Percentiles rank a stretch among this genome's conserved stretches.
These are phyloP conservation scores for Physella acuta DNA, from an alignment of 1,140 invertebrate species.

Conservation along the genomic window DNA sequence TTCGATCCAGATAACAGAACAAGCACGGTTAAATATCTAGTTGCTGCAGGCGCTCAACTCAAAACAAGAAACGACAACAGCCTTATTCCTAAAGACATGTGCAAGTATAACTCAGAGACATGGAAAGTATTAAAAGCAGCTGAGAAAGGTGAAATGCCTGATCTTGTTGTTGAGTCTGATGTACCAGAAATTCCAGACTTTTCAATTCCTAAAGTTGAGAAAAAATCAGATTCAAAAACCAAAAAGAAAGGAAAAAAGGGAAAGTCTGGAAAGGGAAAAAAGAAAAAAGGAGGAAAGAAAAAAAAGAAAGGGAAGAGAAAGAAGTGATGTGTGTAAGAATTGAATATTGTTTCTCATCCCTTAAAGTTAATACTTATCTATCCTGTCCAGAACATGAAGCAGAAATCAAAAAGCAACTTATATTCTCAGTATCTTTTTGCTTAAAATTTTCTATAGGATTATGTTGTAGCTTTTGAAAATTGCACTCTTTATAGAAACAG, in stretches of 20 bases:
- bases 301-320: slow-evolving; percentile 32
- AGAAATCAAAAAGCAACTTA: too few relatives aligned
- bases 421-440: too few relatives aligned
- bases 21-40: slow-evolving; percentile 37
- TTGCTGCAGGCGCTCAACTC: slow-evolving; percentile 31
- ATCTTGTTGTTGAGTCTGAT: slow-evolving; percentile 38
- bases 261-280: slow-evolving; percentile 32
- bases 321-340: slow-evolving; percentile 10
- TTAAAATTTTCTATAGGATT: too few relatives aligned
- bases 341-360: too few relatives aligned
- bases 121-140: slow-evolving; percentile 35
- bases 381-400: too few relatives aligned
- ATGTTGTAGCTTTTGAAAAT: too few relatives aligned
- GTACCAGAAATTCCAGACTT: slow-evolving; percentile 40
- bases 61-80: slow-evolving; percentile 29
- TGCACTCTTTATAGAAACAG: too few relatives aligned
- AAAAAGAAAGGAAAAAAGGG: slow-evolving; percentile 27
- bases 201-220: slow-evolving; percentile 30
- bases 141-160: slow-evolving; percentile 37
- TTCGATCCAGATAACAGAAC: slow-evolving; percentile 33
- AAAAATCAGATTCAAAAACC: slow-evolving; percentile 27
- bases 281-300: slow-evolving; percentile 26
- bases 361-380: too few relatives aligned
- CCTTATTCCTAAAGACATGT: slow-evolving; percentile 32
- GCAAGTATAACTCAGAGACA: slow-evolving; percentile 28